Base-by-base conservation (phyloP, 2,797 vertebrate genomes). In the Echiichthys vipera region DNA sequence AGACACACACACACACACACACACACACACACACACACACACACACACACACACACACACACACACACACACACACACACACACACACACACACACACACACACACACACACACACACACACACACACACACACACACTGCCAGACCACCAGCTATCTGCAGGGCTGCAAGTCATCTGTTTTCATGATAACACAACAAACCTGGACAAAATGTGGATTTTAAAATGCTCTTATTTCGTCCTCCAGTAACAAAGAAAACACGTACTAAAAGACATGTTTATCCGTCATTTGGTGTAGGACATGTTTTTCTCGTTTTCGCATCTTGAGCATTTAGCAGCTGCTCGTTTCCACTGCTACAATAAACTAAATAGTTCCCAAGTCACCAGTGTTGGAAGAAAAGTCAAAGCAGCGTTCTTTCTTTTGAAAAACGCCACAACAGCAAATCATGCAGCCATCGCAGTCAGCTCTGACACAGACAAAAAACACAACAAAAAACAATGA, bases 1-100 rank as follows among this genome's bases (percentile, higher is more conserved):
- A n/a, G n/a, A n/a, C 30, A 71, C 67, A 68, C 29, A 18, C 40
- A 50, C 39, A 51, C 40, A n/a, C 30, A 71, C 67, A 68, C 29
- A 18, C 40, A 50, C 39, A 51, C 40, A n/a, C 30, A 71, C 67
- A 68, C 29, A 18, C 40, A 50, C 39, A 51, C 40, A n/a, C 30
- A 71, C 67, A 68, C 29, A 18, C 40, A 50, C 39, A 51, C 40
- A n/a, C 30, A 71, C 67, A 68, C 29, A 18, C 40, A 50, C 39
- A 51, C 40, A n/a, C 30, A 71, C 67, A 68, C 29, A 18, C 40
- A 50, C 39, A 51, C 40, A n/a, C 30, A 71, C 67, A 68, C 29
- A 18, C 40, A 50, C 39, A 51, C 40, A n/a, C 30, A 71, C 67
- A 68, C 29, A 18, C 40, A 50, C 39, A 51, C 40, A n/a, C 30